These are phyloP conservation scores for Oegoconia quadripuncta DNA, from an alignment of 2,888 invertebrate genomes.

Conservation along the genomic window DNA sequence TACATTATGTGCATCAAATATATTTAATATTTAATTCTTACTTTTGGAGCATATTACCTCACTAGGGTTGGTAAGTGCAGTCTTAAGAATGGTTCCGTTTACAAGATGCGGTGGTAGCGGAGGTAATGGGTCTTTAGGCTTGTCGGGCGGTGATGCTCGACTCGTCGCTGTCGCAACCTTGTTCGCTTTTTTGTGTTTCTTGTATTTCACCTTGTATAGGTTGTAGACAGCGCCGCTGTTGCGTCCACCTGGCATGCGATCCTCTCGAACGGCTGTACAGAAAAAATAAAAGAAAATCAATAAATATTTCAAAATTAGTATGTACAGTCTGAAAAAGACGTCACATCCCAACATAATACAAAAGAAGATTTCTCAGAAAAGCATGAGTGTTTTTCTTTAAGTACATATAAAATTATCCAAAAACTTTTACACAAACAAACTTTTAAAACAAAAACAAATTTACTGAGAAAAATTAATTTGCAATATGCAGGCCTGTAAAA, in stretches of 20 bases:
- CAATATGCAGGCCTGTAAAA: too few relatives aligned
- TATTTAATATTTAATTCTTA: neutral
- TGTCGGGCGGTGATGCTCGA: constrained; percentile 69
- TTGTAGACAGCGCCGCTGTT: constrained; percentile 99
- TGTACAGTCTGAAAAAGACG: too few relatives aligned
- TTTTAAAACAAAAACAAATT: too few relatives aligned
- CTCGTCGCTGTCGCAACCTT: constrained; percentile 75
- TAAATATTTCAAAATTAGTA: too few relatives aligned
- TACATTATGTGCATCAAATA: neutral
- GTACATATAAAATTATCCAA: too few relatives aligned
- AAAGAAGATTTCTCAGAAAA: too few relatives aligned
- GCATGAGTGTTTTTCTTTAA: too few relatives aligned
- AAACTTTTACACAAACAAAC: too few relatives aligned
- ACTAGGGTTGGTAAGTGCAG: constrained; percentile 95
- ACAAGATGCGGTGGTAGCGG: constrained; percentile 87
- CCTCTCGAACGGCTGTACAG: constrained; percentile 97
- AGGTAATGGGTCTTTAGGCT: constrained; percentile 73
- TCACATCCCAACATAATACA: too few relatives aligned
- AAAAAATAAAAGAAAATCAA: too few relatives aligned
- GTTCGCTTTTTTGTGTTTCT: constrained; percentile 94
- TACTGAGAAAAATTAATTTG: too few relatives aligned
- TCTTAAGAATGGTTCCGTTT: constrained; percentile 95
- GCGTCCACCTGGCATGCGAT: constrained; percentile 99
- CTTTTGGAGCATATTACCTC: constrained; percentile 72
- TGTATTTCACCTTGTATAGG: constrained; percentile 99